phyloP scores from a whole-genome alignment of 2,113 vertebrate genomes.

The mouse (Mus musculus) region DNA sequence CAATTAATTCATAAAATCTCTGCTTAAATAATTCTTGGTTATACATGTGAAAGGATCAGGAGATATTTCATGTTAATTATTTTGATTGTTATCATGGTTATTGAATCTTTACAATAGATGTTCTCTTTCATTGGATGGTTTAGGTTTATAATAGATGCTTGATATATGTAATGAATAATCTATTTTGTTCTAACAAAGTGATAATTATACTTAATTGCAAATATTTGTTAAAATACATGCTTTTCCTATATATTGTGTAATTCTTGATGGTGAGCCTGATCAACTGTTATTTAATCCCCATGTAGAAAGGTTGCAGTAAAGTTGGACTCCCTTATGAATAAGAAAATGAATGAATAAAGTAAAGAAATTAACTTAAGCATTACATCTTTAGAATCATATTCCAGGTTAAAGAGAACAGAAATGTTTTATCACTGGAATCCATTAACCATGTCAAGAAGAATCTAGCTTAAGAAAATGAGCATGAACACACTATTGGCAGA shows the following conservation, averaged over 20 bases:
- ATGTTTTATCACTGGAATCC: slow-evolving; percentile 1
- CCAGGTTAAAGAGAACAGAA: slow-evolving; percentile 16
- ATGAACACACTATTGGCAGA: slow-evolving; percentile 13
- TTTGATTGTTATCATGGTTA: background rate
- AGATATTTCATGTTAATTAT: background rate
- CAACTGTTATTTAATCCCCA: background rate
- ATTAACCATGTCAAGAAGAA: slow-evolving; percentile 39
- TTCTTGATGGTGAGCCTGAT: background rate
- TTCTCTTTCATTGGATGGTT: background rate
- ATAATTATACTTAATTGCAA: background rate
- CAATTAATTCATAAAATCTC: background rate
- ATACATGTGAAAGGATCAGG: background rate
- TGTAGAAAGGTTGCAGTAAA: background rate
- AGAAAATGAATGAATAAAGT: background rate
- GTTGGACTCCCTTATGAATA: background rate
- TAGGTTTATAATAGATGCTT: background rate
- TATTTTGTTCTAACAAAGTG: background rate
- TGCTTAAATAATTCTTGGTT: background rate
- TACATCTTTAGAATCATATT: background rate
- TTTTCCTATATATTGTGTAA: background rate
- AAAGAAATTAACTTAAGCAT: background rate
- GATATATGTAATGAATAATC: background rate
- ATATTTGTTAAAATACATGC: background rate
- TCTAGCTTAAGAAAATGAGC: slow-evolving; percentile 1
- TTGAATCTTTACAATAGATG: background rate